Conservation (phyloP, 2,113 vertebrate genomes). For the Heterotilapia buettikoferi region DNA sequence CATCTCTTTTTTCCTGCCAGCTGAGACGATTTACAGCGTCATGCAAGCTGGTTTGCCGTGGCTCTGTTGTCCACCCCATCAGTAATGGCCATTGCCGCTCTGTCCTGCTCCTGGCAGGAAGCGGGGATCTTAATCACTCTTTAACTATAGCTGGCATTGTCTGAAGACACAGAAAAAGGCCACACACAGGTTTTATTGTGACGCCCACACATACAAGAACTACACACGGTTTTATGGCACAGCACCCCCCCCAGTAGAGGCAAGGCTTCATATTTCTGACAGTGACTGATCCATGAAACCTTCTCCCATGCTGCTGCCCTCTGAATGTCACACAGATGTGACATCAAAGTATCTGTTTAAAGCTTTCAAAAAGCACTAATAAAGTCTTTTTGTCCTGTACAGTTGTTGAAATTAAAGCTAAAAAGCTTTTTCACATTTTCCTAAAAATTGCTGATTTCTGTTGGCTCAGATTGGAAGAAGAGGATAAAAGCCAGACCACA, state of each 20-base stretch:
- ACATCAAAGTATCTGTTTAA: constrained; percentile 1
- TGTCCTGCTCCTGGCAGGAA: constrained; percentile 21
- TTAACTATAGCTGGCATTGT: constrained; percentile 49
- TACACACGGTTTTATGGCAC: constrained; percentile 14
- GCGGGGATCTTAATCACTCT: constrained; percentile 37
- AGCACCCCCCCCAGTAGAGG: not conserved
- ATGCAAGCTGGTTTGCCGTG: not conserved
- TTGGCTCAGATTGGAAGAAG: not conserved
- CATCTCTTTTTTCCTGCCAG: not conserved
- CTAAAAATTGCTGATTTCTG: not conserved
- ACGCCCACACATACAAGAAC: constrained; percentile 2
- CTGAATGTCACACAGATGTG: constrained; percentile 23
- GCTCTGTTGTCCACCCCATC: not conserved
- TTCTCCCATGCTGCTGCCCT: not conserved
- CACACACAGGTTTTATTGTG: constrained; percentile 57
- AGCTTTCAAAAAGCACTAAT: not conserved
- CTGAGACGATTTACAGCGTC: constrained; percentile 35
- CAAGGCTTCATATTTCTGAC: not conserved
- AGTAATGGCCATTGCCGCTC: constrained; percentile 9
- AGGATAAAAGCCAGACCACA: constrained; percentile 12
- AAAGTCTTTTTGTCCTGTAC: not conserved
- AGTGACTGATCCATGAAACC: not conserved
- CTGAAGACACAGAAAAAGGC: constrained; percentile 30
- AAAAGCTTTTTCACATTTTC: not conserved
- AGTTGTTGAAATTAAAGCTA: not conserved